Evolutionary conservation across 2,113 vertebrate species (phyloP).

Genomic region (Calcarius ornatus): DNA sequence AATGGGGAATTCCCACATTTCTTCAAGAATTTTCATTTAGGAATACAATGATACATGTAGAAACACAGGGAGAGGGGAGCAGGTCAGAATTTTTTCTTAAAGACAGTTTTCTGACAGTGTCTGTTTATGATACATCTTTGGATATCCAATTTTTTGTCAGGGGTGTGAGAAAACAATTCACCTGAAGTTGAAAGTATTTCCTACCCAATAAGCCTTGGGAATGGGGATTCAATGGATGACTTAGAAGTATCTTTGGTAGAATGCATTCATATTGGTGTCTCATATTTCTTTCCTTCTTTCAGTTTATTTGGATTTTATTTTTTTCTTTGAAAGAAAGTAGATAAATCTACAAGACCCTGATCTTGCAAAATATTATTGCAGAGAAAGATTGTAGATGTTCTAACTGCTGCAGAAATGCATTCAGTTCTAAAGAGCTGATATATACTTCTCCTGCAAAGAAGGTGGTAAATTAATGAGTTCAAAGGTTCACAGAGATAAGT

Average conservation of each 20-base stretch:
- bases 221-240: not conserved
- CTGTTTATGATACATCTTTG: not conserved
- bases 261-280: not conserved
- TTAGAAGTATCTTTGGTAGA: not conserved
- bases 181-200: not conserved
- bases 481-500: not conserved
- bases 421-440: not conserved
- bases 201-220: not conserved
- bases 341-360: not conserved
- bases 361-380: not conserved
- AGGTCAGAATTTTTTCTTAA: not conserved
- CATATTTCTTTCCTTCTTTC: not conserved
- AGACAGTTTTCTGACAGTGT: not conserved
- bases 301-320: not conserved
- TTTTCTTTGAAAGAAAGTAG: not conserved
- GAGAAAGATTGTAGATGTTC: not conserved
- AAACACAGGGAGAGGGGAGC: not conserved
- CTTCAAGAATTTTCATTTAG: not conserved
- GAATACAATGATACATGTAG: rapidly evolving
- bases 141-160: not conserved
- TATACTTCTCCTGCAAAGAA: not conserved
- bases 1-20: not conserved
- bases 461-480: not conserved
- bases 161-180: not conserved
- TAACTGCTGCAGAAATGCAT: not conserved